Evolutionary conservation across 2,797 vertebrate species (phyloP).

Genomic region (Kryptolebias ocellatus): DNA sequence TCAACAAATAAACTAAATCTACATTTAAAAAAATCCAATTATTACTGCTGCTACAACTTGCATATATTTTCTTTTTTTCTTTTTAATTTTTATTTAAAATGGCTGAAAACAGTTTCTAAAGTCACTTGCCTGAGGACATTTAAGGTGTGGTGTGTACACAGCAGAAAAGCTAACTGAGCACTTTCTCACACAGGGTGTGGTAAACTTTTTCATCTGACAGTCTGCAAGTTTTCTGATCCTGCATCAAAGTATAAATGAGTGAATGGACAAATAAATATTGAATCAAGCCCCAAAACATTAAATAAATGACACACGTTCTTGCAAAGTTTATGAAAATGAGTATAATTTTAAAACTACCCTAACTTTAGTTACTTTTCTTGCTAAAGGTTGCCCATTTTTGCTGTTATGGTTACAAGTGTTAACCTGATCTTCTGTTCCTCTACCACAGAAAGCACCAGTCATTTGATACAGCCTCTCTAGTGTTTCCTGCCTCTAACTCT

Average conservation of each 20-base stretch:
- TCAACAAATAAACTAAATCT: too few species aligned
- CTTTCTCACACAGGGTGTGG: slow-evolving; percentile 45
- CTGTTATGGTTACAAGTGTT: slow-evolving; percentile 47
- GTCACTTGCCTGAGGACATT: slow-evolving; percentile 3
- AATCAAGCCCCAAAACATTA: too few species aligned
- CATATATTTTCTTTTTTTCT: not conserved
- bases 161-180: slow-evolving; percentile 20
- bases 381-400: slow-evolving; percentile 21
- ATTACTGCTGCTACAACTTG: not conserved
- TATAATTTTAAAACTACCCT: not conserved
- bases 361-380: slow-evolving; percentile 2
- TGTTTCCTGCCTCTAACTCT: slow-evolving; percentile 61
- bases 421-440: slow-evolving; percentile 66
- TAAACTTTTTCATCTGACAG: not conserved
- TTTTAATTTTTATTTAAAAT: not conserved
- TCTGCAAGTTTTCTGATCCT: not conserved
- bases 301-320: not conserved
- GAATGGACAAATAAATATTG: not conserved
- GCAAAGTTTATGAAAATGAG: not conserved
- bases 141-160: slow-evolving; percentile 21
- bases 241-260: not conserved
- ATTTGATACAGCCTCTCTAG: slow-evolving; percentile 63
- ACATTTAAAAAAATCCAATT: not conserved
- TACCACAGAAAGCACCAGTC: slow-evolving; percentile 44
- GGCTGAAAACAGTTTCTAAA: not conserved